phyloP scores from a whole-genome alignment of 2,888 invertebrate species.

The Vandiemenella viatica region DNA sequence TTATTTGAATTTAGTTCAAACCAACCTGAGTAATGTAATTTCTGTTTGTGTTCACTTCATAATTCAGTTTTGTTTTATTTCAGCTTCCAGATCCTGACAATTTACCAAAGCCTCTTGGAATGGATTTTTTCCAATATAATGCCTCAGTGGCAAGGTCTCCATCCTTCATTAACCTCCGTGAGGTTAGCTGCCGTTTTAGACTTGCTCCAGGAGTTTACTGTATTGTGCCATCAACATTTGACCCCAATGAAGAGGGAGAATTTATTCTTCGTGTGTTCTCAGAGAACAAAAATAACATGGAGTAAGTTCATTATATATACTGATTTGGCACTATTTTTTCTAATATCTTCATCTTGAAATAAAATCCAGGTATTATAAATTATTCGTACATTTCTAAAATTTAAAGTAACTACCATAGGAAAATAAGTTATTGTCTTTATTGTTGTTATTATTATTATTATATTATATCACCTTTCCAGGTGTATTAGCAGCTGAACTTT shows the following conservation, averaged over 20 bases:
- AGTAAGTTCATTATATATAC: constrained; percentile 47
- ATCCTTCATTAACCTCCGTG: constrained; percentile 88
- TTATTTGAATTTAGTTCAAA: too few relatives aligned
- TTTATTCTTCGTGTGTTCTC: constrained; percentile 91
- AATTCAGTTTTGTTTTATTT: constrained; percentile 18
- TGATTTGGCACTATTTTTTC: too few relatives aligned
- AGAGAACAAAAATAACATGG: constrained; percentile 74
- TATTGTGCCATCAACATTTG: constrained; percentile 92
- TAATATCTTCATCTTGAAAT: too few relatives aligned
- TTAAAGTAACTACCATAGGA: too few relatives aligned
- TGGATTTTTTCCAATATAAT: constrained; percentile 90
- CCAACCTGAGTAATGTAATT: too few relatives aligned
- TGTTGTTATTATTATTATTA: too few relatives aligned
- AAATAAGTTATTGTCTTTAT: too few relatives aligned
- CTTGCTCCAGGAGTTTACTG: constrained; percentile 87
- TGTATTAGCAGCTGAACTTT: too few relatives aligned
- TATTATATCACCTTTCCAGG: too few relatives aligned
- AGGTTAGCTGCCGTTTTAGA: constrained; percentile 84
- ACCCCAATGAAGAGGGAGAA: constrained; percentile 90
- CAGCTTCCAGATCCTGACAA: constrained; percentile 48
- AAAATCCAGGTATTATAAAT: too few relatives aligned
- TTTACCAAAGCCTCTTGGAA: constrained; percentile 56
- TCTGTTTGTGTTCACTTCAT: too few relatives aligned
- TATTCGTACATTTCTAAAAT: too few relatives aligned
- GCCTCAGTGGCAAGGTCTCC: constrained; percentile 80